Evolutionary conservation across 2,797 vertebrate species (phyloP).

Genomic region (Trachops cirrhosus): DNA sequence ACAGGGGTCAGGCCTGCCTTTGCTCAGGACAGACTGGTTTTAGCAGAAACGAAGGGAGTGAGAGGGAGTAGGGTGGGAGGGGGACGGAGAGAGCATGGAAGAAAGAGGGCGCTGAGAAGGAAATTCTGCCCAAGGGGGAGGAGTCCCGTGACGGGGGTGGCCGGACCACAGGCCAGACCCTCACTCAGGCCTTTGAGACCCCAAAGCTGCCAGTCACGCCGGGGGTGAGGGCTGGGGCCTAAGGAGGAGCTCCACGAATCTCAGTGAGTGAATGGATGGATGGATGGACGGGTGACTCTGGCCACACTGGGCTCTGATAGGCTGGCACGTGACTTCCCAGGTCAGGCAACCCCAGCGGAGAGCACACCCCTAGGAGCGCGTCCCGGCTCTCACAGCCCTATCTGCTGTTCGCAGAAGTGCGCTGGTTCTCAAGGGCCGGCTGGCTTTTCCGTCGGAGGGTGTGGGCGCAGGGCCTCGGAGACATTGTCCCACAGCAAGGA

Average conservation of each 20-base stretch:
- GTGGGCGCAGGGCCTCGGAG: background rate
- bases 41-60: background rate
- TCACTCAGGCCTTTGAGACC: background rate
- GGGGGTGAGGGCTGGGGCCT: background rate
- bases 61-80: background rate
- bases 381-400: accelerated
- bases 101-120: background rate
- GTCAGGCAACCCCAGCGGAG: background rate
- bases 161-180: background rate
- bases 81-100: background rate
- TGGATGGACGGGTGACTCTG: too few species aligned
- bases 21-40: background rate
- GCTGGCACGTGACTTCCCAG: background rate
- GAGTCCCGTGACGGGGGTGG: background rate
- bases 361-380: too few species aligned
- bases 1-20: background rate
- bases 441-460: background rate
- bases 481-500: slow-evolving; percentile 50
- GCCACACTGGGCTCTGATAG: background rate
- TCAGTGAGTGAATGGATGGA: background rate
- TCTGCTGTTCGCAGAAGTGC: background rate
- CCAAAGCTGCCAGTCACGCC: background rate
- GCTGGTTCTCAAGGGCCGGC: background rate
- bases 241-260: background rate
- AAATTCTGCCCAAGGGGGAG: background rate